phyloP scores from a whole-genome alignment of 1,140 invertebrate species.

The Limonius californicus region DNA sequence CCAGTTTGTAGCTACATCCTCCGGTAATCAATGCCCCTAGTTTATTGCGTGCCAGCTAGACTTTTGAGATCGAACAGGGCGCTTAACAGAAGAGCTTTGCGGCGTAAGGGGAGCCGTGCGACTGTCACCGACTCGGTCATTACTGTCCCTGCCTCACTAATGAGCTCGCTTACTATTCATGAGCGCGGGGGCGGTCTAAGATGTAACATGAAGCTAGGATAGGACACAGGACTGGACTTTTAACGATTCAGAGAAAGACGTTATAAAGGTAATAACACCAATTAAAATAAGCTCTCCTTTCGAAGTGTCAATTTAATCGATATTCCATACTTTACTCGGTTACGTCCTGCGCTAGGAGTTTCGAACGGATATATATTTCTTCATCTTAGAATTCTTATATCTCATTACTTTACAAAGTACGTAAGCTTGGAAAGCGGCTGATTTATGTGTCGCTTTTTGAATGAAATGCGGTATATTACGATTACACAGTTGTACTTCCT shows the following conservation, averaged over 20 bases:
- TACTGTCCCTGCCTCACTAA: constrained; percentile 33
- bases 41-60: too few relatives aligned
- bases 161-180: constrained; percentile 41
- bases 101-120: not conserved
- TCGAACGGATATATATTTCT: too few relatives aligned
- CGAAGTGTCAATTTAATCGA: constrained; percentile 18
- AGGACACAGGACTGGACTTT: constrained; percentile 1
- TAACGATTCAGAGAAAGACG: constrained; percentile 10
- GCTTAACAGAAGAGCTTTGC: not conserved
- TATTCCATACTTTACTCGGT: not conserved
- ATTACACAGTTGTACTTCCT: too few relatives aligned
- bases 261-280: constrained; percentile 20
- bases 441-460: too few relatives aligned
- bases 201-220: constrained; percentile 7
- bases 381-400: too few relatives aligned
- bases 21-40: too few relatives aligned
- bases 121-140: constrained; percentile 32
- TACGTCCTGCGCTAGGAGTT: not conserved
- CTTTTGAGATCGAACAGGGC: too few relatives aligned
- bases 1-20: too few relatives aligned
- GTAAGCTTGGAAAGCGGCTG: too few relatives aligned
- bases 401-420: too few relatives aligned
- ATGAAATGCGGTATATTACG: too few relatives aligned
- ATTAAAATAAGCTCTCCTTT: constrained; percentile 17
- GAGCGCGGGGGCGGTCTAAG: constrained; percentile 31